Evolutionary conservation across 2,888 invertebrate species (phyloP).

Genomic region (Tribolium freemani): DNA sequence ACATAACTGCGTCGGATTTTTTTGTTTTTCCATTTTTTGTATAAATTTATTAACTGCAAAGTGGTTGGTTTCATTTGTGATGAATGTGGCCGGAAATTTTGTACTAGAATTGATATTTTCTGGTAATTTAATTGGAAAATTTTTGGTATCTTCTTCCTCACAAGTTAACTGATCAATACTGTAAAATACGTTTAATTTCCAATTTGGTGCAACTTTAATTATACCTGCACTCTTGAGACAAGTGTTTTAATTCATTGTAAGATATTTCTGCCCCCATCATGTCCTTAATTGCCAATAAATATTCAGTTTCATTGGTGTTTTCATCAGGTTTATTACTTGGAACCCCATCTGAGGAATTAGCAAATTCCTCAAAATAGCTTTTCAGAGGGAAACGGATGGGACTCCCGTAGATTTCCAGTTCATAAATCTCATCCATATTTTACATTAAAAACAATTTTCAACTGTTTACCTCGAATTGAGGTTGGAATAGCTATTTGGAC

Average conservation of each 20-base stretch:
- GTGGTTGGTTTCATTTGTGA: not conserved
- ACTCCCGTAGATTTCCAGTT: conserved; percentile 29
- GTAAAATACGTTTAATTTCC: conserved; percentile 6
- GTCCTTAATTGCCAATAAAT: conserved; percentile 35
- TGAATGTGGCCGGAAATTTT: conserved; percentile 9
- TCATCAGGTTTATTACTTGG: conserved; percentile 25
- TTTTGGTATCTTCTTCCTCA: conserved; percentile 27
- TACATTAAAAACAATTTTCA: not conserved
- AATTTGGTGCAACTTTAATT: not conserved
- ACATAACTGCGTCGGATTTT: not conserved
- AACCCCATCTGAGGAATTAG: conserved; percentile 5
- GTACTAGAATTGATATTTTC: conserved; percentile 14
- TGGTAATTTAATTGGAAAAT: conserved; percentile 26
- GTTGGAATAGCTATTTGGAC: not conserved
- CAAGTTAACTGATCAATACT: conserved; percentile 37
- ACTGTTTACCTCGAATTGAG: not conserved
- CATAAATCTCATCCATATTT: conserved; percentile 49
- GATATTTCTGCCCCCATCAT: conserved; percentile 27
- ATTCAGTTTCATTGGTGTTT: conserved; percentile 24
- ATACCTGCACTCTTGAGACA: conserved; percentile 35
- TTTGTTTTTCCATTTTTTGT: not conserved
- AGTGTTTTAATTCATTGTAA: conserved; percentile 12
- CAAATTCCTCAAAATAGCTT: conserved; percentile 44
- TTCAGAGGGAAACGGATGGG: conserved; percentile 36
- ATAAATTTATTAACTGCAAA: not conserved